phyloP scores from a whole-genome alignment of 2,797 vertebrate genomes.

The Calcarius lapponicus region DNA sequence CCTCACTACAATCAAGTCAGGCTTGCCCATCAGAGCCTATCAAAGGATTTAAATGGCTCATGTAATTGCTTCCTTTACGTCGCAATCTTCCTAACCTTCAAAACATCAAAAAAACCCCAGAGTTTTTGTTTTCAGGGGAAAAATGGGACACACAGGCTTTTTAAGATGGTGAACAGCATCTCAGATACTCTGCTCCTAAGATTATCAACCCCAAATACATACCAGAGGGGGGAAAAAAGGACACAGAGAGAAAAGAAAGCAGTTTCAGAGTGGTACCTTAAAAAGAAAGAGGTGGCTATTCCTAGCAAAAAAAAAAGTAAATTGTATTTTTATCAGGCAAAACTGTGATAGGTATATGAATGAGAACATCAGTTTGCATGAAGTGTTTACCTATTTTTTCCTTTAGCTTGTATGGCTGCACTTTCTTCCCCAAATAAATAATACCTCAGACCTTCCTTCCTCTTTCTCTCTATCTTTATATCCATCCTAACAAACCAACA shows the following conservation, averaged over 20 bases:
- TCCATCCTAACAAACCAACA: not conserved
- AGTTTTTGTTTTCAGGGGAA: not conserved
- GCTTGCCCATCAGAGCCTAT: not conserved
- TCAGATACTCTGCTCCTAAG: not conserved
- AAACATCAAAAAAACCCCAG: fast-evolving
- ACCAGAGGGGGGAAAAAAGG: fast-evolving
- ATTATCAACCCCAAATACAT: not conserved
- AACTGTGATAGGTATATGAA: not conserved
- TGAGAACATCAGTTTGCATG: not conserved
- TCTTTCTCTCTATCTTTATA: not conserved
- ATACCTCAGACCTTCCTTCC: not conserved
- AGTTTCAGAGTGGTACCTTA: not conserved
- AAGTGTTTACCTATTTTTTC: not conserved
- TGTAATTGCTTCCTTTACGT: not conserved
- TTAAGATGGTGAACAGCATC: not conserved
- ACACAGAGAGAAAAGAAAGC: not conserved
- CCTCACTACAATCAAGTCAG: not conserved
- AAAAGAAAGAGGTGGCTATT: not conserved
- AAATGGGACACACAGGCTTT: not conserved
- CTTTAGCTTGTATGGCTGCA: not conserved
- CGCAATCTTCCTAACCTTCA: not conserved
- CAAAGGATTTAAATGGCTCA: not conserved
- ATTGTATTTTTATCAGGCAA: not conserved
- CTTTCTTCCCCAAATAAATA: not conserved
- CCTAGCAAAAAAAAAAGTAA: not conserved